Percentiles rank a stretch among this genome's conserved stretches.
phyloP scores from a whole-genome alignment of 2,113 vertebrate genomes.

The Apeltes quadracus region DNA sequence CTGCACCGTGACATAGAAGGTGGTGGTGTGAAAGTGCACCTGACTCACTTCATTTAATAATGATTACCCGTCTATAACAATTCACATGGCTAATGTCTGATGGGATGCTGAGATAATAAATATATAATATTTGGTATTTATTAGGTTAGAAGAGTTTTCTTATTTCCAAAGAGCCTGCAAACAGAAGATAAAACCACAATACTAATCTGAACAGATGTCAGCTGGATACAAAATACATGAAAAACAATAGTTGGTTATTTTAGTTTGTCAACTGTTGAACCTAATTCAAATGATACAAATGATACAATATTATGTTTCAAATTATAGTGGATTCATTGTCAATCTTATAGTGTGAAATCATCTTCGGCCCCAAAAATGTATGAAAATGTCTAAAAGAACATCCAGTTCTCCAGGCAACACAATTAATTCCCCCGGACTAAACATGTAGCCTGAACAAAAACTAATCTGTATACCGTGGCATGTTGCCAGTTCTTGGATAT shows the following conservation, averaged over 20 bases:
- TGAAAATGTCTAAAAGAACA: neutral
- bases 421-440: neutral
- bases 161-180: neutral
- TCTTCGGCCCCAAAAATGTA: neutral
- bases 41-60: neutral
- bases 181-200: neutral
- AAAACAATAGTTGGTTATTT: neutral
- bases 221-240: neutral
- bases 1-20: neutral
- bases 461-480: neutral
- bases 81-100: neutral
- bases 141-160: neutral
- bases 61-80: neutral
- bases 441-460: neutral
- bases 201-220: neutral
- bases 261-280: neutral
- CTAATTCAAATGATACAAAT: neutral
- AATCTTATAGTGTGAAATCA: neutral
- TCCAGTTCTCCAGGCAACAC: neutral
- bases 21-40: neutral
- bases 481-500: neutral
- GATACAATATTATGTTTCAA: neutral
- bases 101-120: neutral
- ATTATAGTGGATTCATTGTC: neutral
- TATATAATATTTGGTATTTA: neutral